phyloP scores from a whole-genome alignment of 2,888 invertebrate species.

The Alsophila aescularia region DNA sequence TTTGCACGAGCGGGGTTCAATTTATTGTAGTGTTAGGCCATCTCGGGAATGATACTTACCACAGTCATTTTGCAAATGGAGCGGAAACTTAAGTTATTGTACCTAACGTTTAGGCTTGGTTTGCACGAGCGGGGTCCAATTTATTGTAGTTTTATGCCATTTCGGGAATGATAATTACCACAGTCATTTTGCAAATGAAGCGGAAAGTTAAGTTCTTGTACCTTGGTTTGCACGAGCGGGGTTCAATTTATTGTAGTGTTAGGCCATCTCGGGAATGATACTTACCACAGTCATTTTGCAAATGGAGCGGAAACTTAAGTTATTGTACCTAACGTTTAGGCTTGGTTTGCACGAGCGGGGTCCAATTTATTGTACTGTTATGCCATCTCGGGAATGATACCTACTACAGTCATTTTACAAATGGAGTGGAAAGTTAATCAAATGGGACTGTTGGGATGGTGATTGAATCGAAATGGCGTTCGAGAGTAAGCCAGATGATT shows the following conservation, averaged over 20 bases:
- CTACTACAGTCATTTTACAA: constrained; percentile 26
- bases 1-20: not conserved
- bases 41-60: constrained; percentile 13
- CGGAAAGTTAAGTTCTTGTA: constrained; percentile 37
- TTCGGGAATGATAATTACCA: constrained; percentile 13
- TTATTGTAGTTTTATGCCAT: constrained; percentile 7
- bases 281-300: constrained; percentile 25
- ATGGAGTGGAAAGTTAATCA: constrained; percentile 36
- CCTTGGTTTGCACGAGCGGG: constrained; percentile 8
- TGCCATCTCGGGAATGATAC: constrained; percentile 15
- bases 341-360: constrained; percentile 8
- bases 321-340: constrained; percentile 37
- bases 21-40: too few species aligned
- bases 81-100: constrained; percentile 37
- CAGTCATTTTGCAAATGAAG: constrained; percentile 34
- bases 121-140: not conserved
- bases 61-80: constrained; percentile 33
- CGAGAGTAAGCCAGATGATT: too few species aligned
- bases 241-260: constrained; percentile 4
- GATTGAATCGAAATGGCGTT: too few species aligned
- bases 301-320: constrained; percentile 37
- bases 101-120: constrained; percentile 32
- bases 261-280: constrained; percentile 14
- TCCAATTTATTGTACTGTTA: not conserved
- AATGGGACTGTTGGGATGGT: too few species aligned